phyloP scores from a whole-genome alignment of 2,797 vertebrate species.

The Pampus argenteus region DNA sequence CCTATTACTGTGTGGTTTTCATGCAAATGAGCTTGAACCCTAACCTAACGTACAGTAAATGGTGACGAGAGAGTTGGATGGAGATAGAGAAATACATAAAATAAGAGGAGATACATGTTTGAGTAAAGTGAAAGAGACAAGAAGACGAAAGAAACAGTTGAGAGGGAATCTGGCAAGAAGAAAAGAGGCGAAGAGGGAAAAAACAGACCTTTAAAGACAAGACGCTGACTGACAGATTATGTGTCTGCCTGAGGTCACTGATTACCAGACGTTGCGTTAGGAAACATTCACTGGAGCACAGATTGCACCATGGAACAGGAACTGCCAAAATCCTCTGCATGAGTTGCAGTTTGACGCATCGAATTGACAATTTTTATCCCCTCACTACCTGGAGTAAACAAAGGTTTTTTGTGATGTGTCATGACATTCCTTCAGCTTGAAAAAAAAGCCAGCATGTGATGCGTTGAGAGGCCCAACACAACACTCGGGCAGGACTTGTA shows the following conservation, averaged over 20 bases:
- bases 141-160: background rate
- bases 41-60: no score
- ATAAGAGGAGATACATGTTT: background rate
- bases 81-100: background rate
- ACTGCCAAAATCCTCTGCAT: slow-evolving; percentile 23
- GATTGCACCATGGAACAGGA: background rate
- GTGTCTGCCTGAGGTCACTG: slow-evolving; percentile 32
- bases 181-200: background rate
- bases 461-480: background rate
- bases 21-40: background rate
- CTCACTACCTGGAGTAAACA: slow-evolving; percentile 2
- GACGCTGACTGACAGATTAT: slow-evolving; percentile 26
- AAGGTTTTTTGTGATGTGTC: background rate
- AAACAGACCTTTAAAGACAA: background rate
- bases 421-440: slow-evolving; percentile 8
- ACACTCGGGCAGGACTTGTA: background rate
- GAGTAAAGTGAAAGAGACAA: background rate
- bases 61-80: fast-evolving
- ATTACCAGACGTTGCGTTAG: slow-evolving; percentile 36
- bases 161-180: background rate
- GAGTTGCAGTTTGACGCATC: slow-evolving; percentile 21
- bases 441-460: background rate
- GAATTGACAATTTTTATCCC: background rate
- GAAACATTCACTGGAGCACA: slow-evolving; percentile 9
- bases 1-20: background rate